Base-by-base conservation (phyloP, 2,797 vertebrate species). In the Florisuga fusca region DNA sequence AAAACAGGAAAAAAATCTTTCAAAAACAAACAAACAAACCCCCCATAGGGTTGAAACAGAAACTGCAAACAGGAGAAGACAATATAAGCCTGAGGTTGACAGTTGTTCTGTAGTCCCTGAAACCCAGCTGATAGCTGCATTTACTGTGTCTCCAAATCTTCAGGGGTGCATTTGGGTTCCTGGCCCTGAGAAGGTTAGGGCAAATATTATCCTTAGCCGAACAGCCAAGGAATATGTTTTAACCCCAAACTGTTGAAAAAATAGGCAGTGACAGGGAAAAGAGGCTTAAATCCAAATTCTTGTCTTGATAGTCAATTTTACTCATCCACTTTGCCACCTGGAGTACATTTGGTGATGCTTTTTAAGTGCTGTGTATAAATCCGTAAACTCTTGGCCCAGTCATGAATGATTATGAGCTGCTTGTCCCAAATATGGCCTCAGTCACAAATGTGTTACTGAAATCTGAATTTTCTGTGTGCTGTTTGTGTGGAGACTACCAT, bases 61-160 rank as follows among this genome's bases (percentile, higher is more conserved):
- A 93, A 46, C 38, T 84, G 53, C 69, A 80, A 89, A 88, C 67
- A 45, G 64, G 36, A 73, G 69, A 64, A 81, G 85, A 87, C 88
- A 84, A 26, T 25, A 2, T 63, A 41, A 84, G 69, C 81, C 80
- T 64, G 61, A 31, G 51, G 63, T 63, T 96, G 90, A 20, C 61
- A 51, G 45, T 84, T 74, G 41, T 71, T 88, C 54, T 81, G 61
- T 67, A 46, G 46, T 82, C 87, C 33, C 33, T 69, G 74, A 74
- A 93, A 80, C 83, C 36, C 81, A 57, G 72, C 53, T 89, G 83
- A 79, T 88, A 74, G 80, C 83, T 79, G 71, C 26, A 3, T 79
- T 94, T 89, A 63, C 78, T 38, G 9, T 34, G 43, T 41, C 48
- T 89, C 81, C 59, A 63, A 50, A 72, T 81, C 81, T 85, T 76